Percentiles rank a stretch among this genome's conserved stretches.
phyloP scores from a whole-genome alignment of 2,797 vertebrate genomes.

The Acipenser transmontanus region DNA sequence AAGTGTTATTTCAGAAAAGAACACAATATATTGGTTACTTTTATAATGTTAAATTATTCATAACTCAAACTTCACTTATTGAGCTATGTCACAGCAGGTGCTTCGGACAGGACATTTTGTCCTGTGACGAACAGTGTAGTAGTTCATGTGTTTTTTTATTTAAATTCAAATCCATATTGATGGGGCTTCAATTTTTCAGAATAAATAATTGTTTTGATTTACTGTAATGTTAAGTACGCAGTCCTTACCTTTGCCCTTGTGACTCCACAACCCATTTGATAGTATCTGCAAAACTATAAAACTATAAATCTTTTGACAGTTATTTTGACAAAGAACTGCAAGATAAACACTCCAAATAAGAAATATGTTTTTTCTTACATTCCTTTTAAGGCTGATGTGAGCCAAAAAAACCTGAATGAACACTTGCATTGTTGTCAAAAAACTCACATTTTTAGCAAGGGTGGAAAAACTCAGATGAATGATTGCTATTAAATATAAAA shows the following conservation, averaged over 20 bases:
- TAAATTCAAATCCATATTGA: background rate
- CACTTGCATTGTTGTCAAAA: background rate
- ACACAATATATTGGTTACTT: too few relatives aligned
- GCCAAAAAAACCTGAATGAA: background rate
- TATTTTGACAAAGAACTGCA: constrained; percentile 2
- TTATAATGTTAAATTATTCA: too few relatives aligned
- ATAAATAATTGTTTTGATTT: background rate
- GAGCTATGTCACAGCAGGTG: constrained; percentile 47
- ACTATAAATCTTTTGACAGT: constrained; percentile 13
- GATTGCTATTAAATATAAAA: constrained; percentile 23
- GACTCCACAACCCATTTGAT: background rate
- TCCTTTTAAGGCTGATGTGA: constrained; percentile 9
- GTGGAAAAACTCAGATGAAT: constrained; percentile 25
- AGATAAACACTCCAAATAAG: constrained; percentile 7
- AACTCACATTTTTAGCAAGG: background rate
- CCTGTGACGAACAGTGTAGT: constrained; percentile 29
- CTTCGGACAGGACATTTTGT: constrained; percentile 50
- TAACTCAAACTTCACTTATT: too few relatives aligned
- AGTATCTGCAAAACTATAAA: background rate
- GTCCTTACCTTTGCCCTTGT: constrained; percentile 11
- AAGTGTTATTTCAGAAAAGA: too few relatives aligned
- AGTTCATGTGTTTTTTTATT: constrained; percentile 13
- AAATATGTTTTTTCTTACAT: constrained; percentile 6
- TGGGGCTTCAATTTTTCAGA: background rate
- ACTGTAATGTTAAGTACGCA: background rate